Evolutionary conservation across 2,797 vertebrate genomes (phyloP).

Genomic region (Lemur catta): DNA sequence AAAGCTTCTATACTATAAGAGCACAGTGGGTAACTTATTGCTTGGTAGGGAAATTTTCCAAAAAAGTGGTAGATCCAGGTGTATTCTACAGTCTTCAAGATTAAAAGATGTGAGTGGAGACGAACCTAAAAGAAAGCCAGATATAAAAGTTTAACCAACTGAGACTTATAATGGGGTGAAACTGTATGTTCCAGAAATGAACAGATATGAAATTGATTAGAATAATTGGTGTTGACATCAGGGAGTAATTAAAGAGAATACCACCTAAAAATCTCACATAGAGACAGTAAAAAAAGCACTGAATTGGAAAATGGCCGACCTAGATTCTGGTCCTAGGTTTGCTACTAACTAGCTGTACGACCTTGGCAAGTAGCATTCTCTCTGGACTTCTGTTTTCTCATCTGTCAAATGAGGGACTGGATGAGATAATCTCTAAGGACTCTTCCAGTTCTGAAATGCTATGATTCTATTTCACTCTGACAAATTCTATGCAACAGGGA

Average conservation of each 20-base stretch:
- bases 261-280: slow-evolving; percentile 2
- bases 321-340: neutral
- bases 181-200: neutral
- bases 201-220: neutral
- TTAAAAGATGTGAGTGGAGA: slow-evolving; percentile 62
- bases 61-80: slow-evolving; percentile 58
- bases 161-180: neutral
- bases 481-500: slow-evolving; percentile 50
- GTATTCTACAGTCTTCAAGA: slow-evolving; percentile 65
- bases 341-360: neutral
- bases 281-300: neutral
- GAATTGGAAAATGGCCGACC: neutral
- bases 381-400: neutral
- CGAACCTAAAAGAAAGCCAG: slow-evolving; percentile 78
- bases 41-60: slow-evolving; percentile 58
- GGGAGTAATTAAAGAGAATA: neutral
- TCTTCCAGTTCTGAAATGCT: slow-evolving; percentile 23
- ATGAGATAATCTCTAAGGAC: slow-evolving; percentile 42
- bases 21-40: slow-evolving; percentile 61
- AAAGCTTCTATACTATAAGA: slow-evolving; percentile 47
- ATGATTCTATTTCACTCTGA: slow-evolving; percentile 49
- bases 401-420: slow-evolving; percentile 1
- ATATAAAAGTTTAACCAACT: slow-evolving; percentile 51
- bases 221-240: neutral
- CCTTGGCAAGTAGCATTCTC: slow-evolving; percentile 19